Conservation (phyloP, 2,113 vertebrate species). For the Paramisgurnus dabryanus region DNA sequence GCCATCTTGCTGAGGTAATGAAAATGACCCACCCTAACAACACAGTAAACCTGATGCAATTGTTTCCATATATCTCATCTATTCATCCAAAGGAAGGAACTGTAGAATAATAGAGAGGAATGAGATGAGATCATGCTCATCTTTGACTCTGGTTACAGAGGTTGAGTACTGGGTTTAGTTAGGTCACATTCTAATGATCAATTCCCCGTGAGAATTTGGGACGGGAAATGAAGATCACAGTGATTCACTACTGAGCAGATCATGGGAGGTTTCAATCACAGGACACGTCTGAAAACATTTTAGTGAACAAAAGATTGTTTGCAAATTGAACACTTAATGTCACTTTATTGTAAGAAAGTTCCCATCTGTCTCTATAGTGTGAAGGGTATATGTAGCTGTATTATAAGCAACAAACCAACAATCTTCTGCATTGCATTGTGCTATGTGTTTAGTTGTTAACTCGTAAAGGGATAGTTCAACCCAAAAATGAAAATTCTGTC, state of each 20-base stretch:
- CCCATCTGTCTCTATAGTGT: background rate
- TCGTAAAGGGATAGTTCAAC: too few relatives aligned
- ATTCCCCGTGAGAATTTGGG: background rate
- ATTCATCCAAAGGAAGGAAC: constrained; percentile 17
- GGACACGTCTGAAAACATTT: background rate
- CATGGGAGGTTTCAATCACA: background rate
- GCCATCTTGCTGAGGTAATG: constrained; percentile 15
- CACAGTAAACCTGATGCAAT: background rate
- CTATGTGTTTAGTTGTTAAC: too few relatives aligned
- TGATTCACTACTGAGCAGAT: background rate
- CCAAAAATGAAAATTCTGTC: too few relatives aligned
- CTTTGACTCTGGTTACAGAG: constrained; percentile 36
- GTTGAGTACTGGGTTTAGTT: constrained; percentile 31
- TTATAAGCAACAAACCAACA: too few relatives aligned
- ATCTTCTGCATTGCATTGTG: background rate
- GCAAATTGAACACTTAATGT: background rate
- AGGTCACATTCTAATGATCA: constrained; percentile 1
- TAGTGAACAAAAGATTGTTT: background rate
- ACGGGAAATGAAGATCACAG: background rate
- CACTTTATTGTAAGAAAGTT: background rate
- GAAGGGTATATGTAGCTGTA: background rate
- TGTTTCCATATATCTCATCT: background rate
- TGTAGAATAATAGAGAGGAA: constrained; percentile 5
- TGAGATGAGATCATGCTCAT: constrained; percentile 26
- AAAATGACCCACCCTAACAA: constrained; percentile 14